phyloP scores from a whole-genome alignment of 2,797 vertebrate genomes.

The Gambelia wislizenii region DNA sequence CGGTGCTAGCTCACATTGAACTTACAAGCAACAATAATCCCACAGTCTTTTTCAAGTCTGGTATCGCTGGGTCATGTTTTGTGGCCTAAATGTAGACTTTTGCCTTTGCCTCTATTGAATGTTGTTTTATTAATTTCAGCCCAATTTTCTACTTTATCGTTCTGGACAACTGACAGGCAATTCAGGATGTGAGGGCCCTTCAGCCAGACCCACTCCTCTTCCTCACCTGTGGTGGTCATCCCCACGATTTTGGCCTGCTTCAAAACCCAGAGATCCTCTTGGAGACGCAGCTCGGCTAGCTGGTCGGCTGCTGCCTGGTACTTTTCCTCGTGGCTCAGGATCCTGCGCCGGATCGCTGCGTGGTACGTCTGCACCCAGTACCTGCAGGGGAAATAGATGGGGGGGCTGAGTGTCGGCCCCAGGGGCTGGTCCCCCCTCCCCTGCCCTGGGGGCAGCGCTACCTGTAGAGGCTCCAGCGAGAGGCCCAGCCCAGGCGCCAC shows the following conservation, averaged over 20 bases:
- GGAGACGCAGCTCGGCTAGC: slow-evolving; percentile 85
- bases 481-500: slow-evolving; percentile 83
- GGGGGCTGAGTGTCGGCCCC: too few species aligned
- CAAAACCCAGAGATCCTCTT: slow-evolving; percentile 85
- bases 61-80: too few species aligned
- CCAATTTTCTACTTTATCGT: not conserved
- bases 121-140: too few species aligned
- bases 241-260: slow-evolving; percentile 86
- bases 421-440: not conserved
- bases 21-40: too few species aligned
- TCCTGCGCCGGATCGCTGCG: slow-evolving; percentile 73
- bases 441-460: slow-evolving; percentile 62
- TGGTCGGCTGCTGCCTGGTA: slow-evolving; percentile 87
- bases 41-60: too few species aligned
- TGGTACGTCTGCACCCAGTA: slow-evolving; percentile 89
- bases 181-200: slow-evolving; percentile 12
- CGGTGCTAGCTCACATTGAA: too few species aligned
- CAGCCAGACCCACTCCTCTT: not conserved
- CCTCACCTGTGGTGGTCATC: slow-evolving; percentile 93
- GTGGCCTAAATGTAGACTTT: too few species aligned
- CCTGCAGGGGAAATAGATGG: slow-evolving; percentile 77
- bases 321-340: slow-evolving; percentile 74
- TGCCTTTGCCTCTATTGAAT: too few species aligned
- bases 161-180: not conserved
- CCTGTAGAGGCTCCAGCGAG: slow-evolving; percentile 94